Evolutionary conservation across 1,140 invertebrate species (phyloP), one percentile per base, ranked within the genome.

Genomic region (Pseudachorutes palmiensis): DNA sequence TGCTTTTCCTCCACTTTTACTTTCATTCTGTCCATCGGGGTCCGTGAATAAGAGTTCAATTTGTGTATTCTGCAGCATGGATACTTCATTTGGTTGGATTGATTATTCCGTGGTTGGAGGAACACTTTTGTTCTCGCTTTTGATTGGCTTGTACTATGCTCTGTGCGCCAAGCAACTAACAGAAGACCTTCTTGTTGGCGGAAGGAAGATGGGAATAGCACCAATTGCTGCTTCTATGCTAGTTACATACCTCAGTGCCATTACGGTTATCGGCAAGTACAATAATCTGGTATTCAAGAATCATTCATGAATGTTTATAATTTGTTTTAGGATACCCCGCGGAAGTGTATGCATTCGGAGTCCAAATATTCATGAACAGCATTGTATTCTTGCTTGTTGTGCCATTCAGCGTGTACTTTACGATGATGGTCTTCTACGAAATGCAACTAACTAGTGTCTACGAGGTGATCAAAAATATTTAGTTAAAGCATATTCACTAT

Each of bases 71-170:
- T n/a, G 36, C 36, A 63, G 59, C 36, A 70, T 68, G 67, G 64
- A 48, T 1, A 72, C 64, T 67, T 31, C 51, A 49, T 71, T 72
- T 36, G 30, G 51, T 0, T 70, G 68, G 64, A 62, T 70, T 3
- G 71, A 72, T 36, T 72, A 74, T 62, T 16, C 22, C 16, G 67
- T 74, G 0, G 69, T 74, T 16, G 64, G 5, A 5, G 70, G 33
- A 30, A 74, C 73, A 0, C 41, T 74, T 19, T 26, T 72, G 16
- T 69, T 74, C 55, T 74, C 73, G 1, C 16, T 71, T 36, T 51
- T 74, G 48, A 74, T 74, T 55, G 73, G 73, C n/a, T 3, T 72
- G 1, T 74, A 74, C 48, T 74, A 72, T 67, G 71, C 49, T n/a
- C 0, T 72, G 9, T 32, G 61, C 31, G 61, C 68, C 1, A 74